phyloP scores from a whole-genome alignment of 1,140 invertebrate species.

The Sitophilus oryzae region DNA sequence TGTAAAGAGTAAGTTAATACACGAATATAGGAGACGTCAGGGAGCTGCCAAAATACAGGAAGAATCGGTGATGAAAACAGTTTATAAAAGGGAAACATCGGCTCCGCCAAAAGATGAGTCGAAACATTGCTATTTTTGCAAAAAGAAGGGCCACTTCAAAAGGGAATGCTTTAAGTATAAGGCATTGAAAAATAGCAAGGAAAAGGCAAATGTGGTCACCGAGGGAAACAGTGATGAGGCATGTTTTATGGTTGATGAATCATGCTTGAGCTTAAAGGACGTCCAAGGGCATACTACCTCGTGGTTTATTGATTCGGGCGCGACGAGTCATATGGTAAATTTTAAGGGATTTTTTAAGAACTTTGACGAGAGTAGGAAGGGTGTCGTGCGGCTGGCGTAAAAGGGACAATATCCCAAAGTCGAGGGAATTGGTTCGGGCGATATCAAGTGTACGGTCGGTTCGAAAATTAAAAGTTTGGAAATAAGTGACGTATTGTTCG shows the following conservation, averaged over 20 bases:
- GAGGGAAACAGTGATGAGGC: background rate
- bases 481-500: too few species aligned
- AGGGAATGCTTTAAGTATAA: background rate
- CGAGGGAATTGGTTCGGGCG: background rate
- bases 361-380: conserved; percentile 3
- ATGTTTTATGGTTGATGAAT: background rate
- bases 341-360: too few species aligned
- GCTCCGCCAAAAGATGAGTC: background rate
- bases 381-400: background rate
- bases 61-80: conserved; percentile 1
- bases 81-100: conserved; percentile 1
- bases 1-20: conserved; percentile 8
- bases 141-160: background rate
- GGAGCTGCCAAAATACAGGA: background rate
- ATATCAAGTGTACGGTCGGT: conserved; percentile 8
- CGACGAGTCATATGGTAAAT: too few species aligned
- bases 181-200: background rate
- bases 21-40: conserved; percentile 4
- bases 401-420: background rate
- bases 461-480: too few species aligned
- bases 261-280: background rate
- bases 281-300: too few species aligned
- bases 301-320: too few species aligned
- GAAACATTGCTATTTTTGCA: too few species aligned
- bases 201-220: background rate